Evolutionary conservation across 2,888 invertebrate species (phyloP), one percentile per base, ranked within the genome.

Genomic region (Atrina japonica): DNA sequence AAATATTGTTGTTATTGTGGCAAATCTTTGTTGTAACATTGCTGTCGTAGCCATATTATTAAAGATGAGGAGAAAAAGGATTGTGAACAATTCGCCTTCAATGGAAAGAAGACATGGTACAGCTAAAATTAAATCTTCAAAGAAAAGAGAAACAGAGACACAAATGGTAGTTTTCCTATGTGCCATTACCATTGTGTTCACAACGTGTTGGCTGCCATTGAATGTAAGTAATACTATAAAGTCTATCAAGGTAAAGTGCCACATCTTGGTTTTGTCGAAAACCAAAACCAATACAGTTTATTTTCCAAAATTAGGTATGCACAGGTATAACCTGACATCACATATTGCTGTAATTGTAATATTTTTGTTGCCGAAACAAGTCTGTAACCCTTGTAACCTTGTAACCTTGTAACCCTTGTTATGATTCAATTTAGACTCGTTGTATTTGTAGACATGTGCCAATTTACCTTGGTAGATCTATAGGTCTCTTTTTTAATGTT

Each of bases 141-240:
- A 81, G 11, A 78, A 81, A 60, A 73, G 86, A 52, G 88, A 88
- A 65, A 80, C 87, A 29, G 90, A 90, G 73, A 84, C 88, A 11
- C 87, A 89, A 70, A 89, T 90, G 89, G 86, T 88, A 21, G 82
- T 88, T 70, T 86, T 90, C 50, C 83, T 90, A 7, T 80, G 86
- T 63, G 88, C 88, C 49, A 88, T 89, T 58, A 90, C 90, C 16
- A 35, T 87, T 25, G 84, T 88, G 5, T 90, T 90, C 71, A 81
- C 85, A 30, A 76, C 81, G 0, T 90, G 89, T 71, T 89, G 88
- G 86, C 75, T 88, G n/a, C 90, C 90, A 16, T 75, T 90, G 14
- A 88, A 88, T 81, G 89, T 88, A 84, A 85, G 85, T 84, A 53
- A 9, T 18, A 0, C n/a, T n/a, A n/a, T n/a, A n/a, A n/a, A 11